Base-by-base conservation (phyloP, 2,888 invertebrate genomes). In the Salpingus planirostris region DNA sequence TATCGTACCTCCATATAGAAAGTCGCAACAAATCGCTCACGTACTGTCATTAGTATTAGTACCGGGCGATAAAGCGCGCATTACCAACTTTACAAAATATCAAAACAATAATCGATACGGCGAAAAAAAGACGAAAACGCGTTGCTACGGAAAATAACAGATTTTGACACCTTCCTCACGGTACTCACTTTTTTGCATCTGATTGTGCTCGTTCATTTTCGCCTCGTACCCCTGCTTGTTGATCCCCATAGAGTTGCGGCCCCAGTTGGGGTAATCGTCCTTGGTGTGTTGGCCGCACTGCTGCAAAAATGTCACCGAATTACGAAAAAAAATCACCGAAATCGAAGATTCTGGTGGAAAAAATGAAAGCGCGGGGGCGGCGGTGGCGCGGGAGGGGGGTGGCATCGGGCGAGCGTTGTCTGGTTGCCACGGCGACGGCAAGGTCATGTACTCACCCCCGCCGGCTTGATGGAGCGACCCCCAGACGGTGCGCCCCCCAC, bases 141-240 rank as follows among this genome's bases (percentile, higher is more conserved):
- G n/a, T n/a, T n/a, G n/a, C n/a, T n/a, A n/a, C n/a, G n/a, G n/a
- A n/a, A n/a, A n/a, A n/a, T n/a, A n/a, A n/a, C n/a, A n/a, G n/a
- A n/a, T n/a, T n/a, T n/a, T n/a, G n/a, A n/a, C n/a, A n/a, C n/a
- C n/a, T n/a, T n/a, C n/a, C n/a, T n/a, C n/a, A n/a, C n/a, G n/a
- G n/a, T n/a, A 38, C 38, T 34, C 18, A 38, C 38, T 38, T 65
- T 71, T 71, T 47, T 69, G 70, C 22, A 29, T 33, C 65, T 71
- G 62, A 42, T 60, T 61, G 44, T 64, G 63, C 15, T 65, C 65
- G 45, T 67, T 69, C 71, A 72, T 72, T 52, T 72, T 71, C 33
- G 71, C 70, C 62, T 70, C 70, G 57, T 70, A 70, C 33, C 69
- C 69, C 46, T 70, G 69, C 43, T 69, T 69, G 47, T 62, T 64